Evolutionary conservation across 2,888 invertebrate genomes (phyloP).

Genomic region (Strigamia transsilvanica): DNA sequence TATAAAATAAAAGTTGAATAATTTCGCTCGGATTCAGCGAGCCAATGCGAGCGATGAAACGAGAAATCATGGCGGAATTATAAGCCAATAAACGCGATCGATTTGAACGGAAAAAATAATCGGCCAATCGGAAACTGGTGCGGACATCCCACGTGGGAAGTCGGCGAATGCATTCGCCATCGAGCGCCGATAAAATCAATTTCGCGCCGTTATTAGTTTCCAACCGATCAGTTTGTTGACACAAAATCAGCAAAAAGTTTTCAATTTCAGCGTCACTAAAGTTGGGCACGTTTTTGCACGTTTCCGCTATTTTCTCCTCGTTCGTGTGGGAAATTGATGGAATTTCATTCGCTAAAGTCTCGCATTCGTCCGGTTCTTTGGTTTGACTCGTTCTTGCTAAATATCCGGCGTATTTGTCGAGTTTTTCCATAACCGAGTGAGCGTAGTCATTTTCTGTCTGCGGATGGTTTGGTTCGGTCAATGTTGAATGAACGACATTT

Average conservation of each 20-base stretch:
- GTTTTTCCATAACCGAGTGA: neutral
- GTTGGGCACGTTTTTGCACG: neutral
- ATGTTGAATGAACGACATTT: neutral
- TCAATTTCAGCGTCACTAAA: neutral
- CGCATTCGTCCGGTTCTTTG: neutral
- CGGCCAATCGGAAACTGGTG: constrained; percentile 5
- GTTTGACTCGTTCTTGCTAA: neutral
- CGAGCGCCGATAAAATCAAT: neutral
- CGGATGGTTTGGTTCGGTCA: neutral
- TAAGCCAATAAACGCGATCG: neutral
- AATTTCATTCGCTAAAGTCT: neutral
- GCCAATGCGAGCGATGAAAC: neutral
- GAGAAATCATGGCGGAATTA: constrained; percentile 6
- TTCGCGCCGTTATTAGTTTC: neutral
- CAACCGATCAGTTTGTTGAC: neutral
- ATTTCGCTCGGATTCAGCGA: constrained; percentile 1
- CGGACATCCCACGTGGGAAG: neutral
- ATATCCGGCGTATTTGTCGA: neutral
- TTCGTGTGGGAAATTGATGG: neutral
- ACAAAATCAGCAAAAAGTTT: neutral
- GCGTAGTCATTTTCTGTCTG: neutral
- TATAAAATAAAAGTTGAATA: constrained; percentile 39
- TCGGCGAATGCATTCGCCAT: neutral
- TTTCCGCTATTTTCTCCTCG: neutral
- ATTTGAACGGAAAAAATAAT: neutral